A percentile compares a stretch with the other conserved stretches of the same genome.
Conservation (phyloP, 2,797 vertebrate genomes). For the Echeneis naucrates region DNA sequence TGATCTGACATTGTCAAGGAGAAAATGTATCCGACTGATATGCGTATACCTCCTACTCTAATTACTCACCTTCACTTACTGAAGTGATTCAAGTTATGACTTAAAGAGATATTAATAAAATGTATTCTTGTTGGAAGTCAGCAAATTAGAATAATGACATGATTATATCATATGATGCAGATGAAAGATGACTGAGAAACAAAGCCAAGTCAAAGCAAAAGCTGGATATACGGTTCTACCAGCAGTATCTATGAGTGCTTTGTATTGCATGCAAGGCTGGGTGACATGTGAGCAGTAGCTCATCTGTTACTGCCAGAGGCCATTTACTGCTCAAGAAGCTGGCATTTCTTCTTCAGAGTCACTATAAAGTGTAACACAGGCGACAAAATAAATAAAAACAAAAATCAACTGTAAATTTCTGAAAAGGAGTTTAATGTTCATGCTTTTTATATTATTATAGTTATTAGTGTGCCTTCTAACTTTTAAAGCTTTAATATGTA, state of each 20-base stretch:
- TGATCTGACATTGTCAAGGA: not conserved
- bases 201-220: conserved; percentile 26
- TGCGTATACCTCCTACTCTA: conserved; percentile 3
- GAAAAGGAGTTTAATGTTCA: conserved; percentile 17
- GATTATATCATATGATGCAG: not conserved
- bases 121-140: conserved; percentile 7
- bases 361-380: conserved; percentile 10
- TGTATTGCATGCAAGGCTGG: conserved; percentile 49
- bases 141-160: not conserved
- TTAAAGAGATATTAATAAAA: not conserved
- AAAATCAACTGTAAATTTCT: conserved; percentile 16
- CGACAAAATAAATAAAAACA: too few species aligned
- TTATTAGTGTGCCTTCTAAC: not conserved
- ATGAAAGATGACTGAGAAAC: conserved; percentile 10
- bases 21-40: not conserved
- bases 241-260: not conserved
- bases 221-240: not conserved
- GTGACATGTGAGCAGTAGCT: conserved; percentile 33
- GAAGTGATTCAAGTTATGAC: not conserved
- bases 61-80: conserved; percentile 44
- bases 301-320: not conserved
- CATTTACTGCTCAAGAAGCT: not conserved
- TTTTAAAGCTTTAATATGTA: conserved; percentile 7
- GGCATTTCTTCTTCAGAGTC: not conserved
- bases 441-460: conserved; percentile 6